Conservation (phyloP, 2,113 vertebrate genomes). For the Hippocampus mohnikei region DNA sequence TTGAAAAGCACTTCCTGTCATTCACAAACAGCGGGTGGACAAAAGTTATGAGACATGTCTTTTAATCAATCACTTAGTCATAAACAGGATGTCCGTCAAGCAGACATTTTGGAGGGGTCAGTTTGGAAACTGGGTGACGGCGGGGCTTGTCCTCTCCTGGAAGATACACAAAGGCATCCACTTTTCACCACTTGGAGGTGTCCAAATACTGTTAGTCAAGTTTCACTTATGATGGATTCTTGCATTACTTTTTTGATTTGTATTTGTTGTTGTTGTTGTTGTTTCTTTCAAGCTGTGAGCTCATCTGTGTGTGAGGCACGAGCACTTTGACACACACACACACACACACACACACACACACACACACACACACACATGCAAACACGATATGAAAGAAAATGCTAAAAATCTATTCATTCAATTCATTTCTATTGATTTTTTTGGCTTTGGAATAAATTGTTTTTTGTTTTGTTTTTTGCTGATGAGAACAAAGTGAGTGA, state of each 20-base stretch:
- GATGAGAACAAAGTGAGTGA: background rate
- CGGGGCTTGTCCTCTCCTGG: too few relatives aligned
- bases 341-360: background rate
- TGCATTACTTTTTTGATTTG: background rate
- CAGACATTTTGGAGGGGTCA: too few relatives aligned
- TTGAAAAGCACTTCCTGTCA: too few relatives aligned
- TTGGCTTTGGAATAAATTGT: background rate
- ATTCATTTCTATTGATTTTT: conserved; percentile 24
- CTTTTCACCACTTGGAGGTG: background rate
- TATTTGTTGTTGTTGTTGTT: conserved; percentile 1
- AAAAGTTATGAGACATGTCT: too few relatives aligned
- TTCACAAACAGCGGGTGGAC: too few relatives aligned
- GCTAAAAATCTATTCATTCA: background rate
- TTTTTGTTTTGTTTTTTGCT: background rate
- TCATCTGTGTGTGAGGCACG: conserved; percentile 47
- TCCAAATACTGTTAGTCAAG: background rate
- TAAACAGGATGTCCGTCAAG: too few relatives aligned
- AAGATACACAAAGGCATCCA: too few relatives aligned
- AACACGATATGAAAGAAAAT: background rate
- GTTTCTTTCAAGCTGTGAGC: conserved; percentile 26
- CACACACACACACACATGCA: background rate
- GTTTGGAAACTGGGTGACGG: too few relatives aligned
- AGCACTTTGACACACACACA: conserved; percentile 34
- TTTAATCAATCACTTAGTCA: too few relatives aligned
- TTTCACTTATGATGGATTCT: background rate